Evolutionary conservation across 64 coral and sea anemone genomes (phyloP), one percentile per base, ranked within the genome.

Genomic region (Astreopora myriophthalma): DNA sequence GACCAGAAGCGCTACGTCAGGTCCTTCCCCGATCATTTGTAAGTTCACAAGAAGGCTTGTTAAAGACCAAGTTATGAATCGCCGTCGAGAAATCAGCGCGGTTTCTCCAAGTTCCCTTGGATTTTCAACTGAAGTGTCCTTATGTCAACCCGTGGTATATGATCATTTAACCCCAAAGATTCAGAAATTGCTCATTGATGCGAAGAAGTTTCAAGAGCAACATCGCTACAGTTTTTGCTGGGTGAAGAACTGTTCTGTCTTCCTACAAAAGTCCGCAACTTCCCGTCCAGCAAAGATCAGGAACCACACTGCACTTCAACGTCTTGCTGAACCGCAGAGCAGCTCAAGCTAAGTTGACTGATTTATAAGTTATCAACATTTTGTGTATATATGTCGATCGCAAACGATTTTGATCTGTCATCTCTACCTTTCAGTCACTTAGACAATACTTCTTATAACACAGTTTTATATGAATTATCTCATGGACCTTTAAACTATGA

Each of bases 131-230:
- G 51, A 55, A 14, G 51, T 19, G 51, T 44, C 40, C 40, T 44
- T 44, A 44, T 55, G 12, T 55, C 51, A 55, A 55, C 12, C 51
- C 51, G 13, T 16, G 51, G 51, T 19, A 55, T 55, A 55, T 55
- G 73, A 89, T 30, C 87, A 89, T 58, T 58, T 78, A 68, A 89
- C 87, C 78, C 46, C 74, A 32, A 79, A 89, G 57, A 34, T 61
- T 76, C 89, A 92, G 61, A 40, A 85, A 85, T 73, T 92, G 61
- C 85, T 92, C 13, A 92, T 69, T 28, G 85, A 92, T 49, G 69
- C 79, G 28, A 92, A 85, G 63, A 69, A 68, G 66, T 92, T 92
- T 61, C 89, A 85, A 52, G 85, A 92, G 57, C 75, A 92, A 85
- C 79, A 75, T 61, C 71, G 63, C 31, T 85, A 92, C 79, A 61